Evolutionary conservation across 2,888 invertebrate genomes (phyloP), one percentile per base, ranked within the genome.

Genomic region (Pseudeuparius sepicola): DNA sequence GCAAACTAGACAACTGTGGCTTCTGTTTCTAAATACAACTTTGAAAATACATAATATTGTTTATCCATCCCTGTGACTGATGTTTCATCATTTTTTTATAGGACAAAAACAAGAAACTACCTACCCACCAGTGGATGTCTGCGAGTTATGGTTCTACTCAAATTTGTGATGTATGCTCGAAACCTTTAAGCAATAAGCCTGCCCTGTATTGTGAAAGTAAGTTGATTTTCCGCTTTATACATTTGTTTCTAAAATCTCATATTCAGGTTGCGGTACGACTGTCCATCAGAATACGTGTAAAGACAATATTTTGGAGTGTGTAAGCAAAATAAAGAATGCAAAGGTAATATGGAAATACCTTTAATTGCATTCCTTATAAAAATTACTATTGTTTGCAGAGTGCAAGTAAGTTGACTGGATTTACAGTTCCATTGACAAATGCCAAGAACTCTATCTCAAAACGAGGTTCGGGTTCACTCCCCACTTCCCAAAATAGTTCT

Each of bases 201-300:
- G 77, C 84, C 17, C 69, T 86, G n/a, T 80, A 79, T 54, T 88
- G 88, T 61, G 85, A 87, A 63, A 78, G 87, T 87, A 61, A 70
- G 81, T 65, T 30, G 11, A 28, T 29, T 14, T 39, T 38, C 31
- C 24, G 18, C 2, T 24, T 9, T 15, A 11, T 14, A 24, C 17
- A 14, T 11, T 20, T 27, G 1, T 34, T 25, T 9, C 9, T 18
- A 17, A 7, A 9, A 25, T 20, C 5, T 6, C 41, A 46, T 40
- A 61, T 61, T 14, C 67, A 88, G 88, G 78, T 64, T 92, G 90
- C 62, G 78, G 83, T 46, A 78, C 82, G 49, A 85, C 80, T 33
- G 85, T 90, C 31, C 90, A 89, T 61, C 84, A 89, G 56, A 80
- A 79, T 57, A 75, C 78, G 15, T 88, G 89, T 61, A 89, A 88